Evolutionary conservation across 2,888 invertebrate species (phyloP).

Genomic region (Pyrgus malvae): DNA sequence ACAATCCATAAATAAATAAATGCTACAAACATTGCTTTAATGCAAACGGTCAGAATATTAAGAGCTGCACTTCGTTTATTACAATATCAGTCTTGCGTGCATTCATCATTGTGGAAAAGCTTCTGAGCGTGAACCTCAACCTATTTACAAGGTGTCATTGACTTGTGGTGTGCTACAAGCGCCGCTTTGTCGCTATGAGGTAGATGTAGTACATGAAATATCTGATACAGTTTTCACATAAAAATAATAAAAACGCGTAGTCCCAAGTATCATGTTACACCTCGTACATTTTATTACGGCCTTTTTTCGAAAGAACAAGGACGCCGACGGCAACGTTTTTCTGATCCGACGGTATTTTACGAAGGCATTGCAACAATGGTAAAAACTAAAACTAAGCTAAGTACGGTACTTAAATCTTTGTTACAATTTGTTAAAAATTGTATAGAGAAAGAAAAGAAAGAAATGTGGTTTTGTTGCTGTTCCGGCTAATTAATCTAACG

Average conservation of each 20-base stretch:
- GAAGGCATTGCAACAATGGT: too few relatives aligned
- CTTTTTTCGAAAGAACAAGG: too few relatives aligned
- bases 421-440: too few relatives aligned
- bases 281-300: too few relatives aligned
- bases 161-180: not conserved
- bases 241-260: not conserved
- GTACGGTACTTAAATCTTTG: too few relatives aligned
- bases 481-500: too few relatives aligned
- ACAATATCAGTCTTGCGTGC: not conserved
- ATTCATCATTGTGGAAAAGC: slow-evolving; percentile 1
- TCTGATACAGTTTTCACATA: not conserved
- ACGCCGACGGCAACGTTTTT: too few relatives aligned
- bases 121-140: slow-evolving; percentile 10
- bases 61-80: not conserved
- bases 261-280: not conserved
- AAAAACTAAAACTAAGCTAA: too few relatives aligned
- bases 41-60: not conserved
- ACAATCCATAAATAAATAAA: too few relatives aligned
- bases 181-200: not conserved
- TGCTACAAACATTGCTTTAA: not conserved
- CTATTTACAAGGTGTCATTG: slow-evolving; percentile 12
- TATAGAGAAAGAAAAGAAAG: too few relatives aligned
- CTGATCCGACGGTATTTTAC: too few relatives aligned
- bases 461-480: too few relatives aligned
- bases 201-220: not conserved